phyloP scores from a whole-genome alignment of 2,888 invertebrate genomes.

The Odontocerum albicorne region DNA sequence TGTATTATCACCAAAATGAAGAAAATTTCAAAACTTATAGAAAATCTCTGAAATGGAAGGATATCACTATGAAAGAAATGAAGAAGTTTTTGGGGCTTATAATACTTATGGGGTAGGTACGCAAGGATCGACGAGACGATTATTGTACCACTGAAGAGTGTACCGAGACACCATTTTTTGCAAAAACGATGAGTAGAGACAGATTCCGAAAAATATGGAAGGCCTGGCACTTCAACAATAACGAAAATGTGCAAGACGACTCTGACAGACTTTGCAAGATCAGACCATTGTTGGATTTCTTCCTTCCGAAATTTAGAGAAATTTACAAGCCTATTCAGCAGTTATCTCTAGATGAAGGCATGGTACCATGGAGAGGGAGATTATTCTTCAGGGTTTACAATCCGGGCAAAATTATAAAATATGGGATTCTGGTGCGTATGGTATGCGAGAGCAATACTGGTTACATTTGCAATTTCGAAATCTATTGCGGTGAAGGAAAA shows the following conservation, averaged over 20 bases:
- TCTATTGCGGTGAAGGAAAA: slow-evolving; percentile 3
- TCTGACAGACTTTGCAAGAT: slow-evolving; percentile 4
- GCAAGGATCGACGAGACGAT: slow-evolving; percentile 8
- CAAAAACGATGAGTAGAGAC: slow-evolving; percentile 30
- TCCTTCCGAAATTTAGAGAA: slow-evolving; percentile 5
- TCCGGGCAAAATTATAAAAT: slow-evolving; percentile 8
- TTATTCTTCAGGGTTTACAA: slow-evolving; percentile 9
- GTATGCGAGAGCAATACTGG: slow-evolving; percentile 3
- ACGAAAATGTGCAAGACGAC: slow-evolving; percentile 16
- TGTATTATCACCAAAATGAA: slow-evolving; percentile 3
- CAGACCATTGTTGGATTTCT: slow-evolving; percentile 3
- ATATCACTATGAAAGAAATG: slow-evolving; percentile 4
- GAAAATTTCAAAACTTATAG: neutral
- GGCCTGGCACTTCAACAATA: slow-evolving; percentile 26
- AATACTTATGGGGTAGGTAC: slow-evolving; percentile 8
- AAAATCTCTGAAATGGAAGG: slow-evolving; percentile 8
- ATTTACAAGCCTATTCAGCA: slow-evolving; percentile 2
- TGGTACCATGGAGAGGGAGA: slow-evolving; percentile 6
- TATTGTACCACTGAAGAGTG: slow-evolving; percentile 16
- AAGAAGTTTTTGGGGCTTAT: slow-evolving; percentile 13
- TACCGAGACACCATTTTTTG: slow-evolving; percentile 19
- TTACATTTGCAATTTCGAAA: slow-evolving; percentile 9
- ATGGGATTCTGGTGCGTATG: slow-evolving; percentile 7
- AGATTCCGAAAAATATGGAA: slow-evolving; percentile 30
- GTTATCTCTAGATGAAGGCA: slow-evolving; percentile 2